A percentile compares a stretch with the other conserved stretches of the same genome.
Evolutionary conservation across 2,113 vertebrate species (phyloP).

Genomic region (Eulemur rufifrons): DNA sequence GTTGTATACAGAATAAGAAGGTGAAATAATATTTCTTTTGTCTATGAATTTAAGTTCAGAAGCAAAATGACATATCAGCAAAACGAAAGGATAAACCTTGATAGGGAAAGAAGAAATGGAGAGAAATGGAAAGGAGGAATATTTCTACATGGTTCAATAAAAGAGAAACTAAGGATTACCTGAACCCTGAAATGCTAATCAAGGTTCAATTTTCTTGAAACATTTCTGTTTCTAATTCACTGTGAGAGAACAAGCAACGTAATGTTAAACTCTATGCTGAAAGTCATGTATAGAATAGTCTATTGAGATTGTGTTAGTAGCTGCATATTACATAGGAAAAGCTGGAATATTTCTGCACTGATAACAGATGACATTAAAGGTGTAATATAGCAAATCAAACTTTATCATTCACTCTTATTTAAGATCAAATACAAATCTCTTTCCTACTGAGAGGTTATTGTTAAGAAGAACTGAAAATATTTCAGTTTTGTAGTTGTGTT

Average conservation of each 20-base stretch:
- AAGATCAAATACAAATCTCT: slow-evolving; percentile 20
- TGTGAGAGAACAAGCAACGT: slow-evolving; percentile 29
- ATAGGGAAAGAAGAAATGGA: background rate
- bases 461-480: background rate
- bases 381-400: background rate
- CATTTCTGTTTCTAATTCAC: slow-evolving; percentile 31
- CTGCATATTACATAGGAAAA: background rate
- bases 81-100: background rate
- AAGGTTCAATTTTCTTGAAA: slow-evolving; percentile 24
- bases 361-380: background rate
- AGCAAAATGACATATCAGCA: slow-evolving; percentile 21
- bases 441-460: background rate
- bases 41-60: slow-evolving; percentile 61
- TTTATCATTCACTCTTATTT: slow-evolving; percentile 22
- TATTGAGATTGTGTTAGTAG: slow-evolving; percentile 1
- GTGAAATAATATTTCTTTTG: slow-evolving; percentile 58
- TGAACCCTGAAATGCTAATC: slow-evolving; percentile 48
- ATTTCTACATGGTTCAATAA: background rate
- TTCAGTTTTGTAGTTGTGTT: background rate
- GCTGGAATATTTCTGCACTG: background rate
- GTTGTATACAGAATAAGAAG: slow-evolving; percentile 57
- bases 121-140: background rate
- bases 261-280: background rate
- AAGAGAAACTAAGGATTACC: slow-evolving; percentile 27
- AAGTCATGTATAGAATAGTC: background rate